Conservation (phyloP, 2,797 vertebrate species). For the Gallirallus australis region DNA sequence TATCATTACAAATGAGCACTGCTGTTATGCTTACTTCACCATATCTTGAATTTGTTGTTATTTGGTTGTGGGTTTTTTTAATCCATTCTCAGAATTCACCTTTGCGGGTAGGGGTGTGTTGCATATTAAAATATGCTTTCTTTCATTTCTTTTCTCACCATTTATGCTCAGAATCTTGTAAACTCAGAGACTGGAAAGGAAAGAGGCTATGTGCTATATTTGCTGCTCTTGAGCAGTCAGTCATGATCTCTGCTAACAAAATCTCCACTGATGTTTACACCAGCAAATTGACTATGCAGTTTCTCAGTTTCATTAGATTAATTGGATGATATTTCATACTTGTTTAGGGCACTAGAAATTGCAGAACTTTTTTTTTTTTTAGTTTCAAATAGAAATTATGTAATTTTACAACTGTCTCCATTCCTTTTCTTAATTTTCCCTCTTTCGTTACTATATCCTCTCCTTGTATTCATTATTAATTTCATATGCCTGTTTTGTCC, state of each 20-base stretch:
- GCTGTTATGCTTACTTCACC: neutral
- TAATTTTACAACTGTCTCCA: neutral
- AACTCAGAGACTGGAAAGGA: neutral
- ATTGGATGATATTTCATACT: neutral
- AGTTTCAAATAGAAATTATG: neutral
- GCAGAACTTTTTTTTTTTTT: neutral
- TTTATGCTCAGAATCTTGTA: neutral
- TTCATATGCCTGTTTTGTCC: neutral
- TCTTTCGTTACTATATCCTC: neutral
- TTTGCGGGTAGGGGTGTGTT: neutral
- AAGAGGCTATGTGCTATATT: neutral
- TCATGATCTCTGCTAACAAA: conserved; percentile 19
- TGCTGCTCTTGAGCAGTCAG: conserved; percentile 34
- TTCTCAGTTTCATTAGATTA: conserved; percentile 25
- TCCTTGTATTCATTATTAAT: neutral
- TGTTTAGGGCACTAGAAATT: neutral
- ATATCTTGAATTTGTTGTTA: neutral
- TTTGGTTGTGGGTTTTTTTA: neutral
- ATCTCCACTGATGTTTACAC: conserved; percentile 9
- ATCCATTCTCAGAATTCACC: neutral
- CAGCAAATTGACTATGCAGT: conserved; percentile 1
- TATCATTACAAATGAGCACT: neutral
- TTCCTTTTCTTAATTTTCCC: neutral
- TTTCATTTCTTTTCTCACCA: conserved; percentile 24
- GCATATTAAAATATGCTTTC: conserved; percentile 2